Evolutionary conservation across 1,140 invertebrate species (phyloP).

Genomic region (Drosophila varians): DNA sequence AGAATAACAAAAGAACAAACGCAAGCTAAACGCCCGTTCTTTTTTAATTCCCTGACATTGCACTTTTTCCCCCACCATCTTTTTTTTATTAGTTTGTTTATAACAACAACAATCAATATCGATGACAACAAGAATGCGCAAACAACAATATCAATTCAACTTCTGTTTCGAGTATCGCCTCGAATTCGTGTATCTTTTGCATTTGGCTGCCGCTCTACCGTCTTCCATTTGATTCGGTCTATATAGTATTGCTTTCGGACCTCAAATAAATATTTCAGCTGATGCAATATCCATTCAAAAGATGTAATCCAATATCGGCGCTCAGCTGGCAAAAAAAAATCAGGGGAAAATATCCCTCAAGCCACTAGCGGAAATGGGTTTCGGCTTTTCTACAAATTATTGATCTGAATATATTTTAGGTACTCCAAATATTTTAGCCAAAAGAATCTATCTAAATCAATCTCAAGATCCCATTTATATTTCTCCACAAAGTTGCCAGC

Average conservation of each 20-base stretch:
- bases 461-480: constrained; percentile 4
- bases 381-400: no score
- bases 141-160: constrained; percentile 28
- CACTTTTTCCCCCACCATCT: constrained; percentile 34
- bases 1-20: constrained; percentile 26
- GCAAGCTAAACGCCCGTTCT: constrained; percentile 14
- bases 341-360: neutral
- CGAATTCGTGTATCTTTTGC: constrained; percentile 15
- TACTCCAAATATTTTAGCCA: no score
- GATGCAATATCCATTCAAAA: constrained; percentile 51
- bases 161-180: constrained; percentile 35
- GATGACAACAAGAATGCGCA: constrained; percentile 10
- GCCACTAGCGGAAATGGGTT: neutral
- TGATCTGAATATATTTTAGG: no score
- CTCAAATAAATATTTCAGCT: constrained; percentile 18
- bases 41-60: constrained; percentile 46
- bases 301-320: constrained; percentile 29
- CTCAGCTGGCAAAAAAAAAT: constrained; percentile 8
- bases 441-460: neutral
- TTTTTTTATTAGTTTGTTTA: constrained; percentile 67
- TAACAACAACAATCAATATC: constrained; percentile 31
- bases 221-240: constrained; percentile 2
- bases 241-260: neutral
- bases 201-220: constrained; percentile 2
- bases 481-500: neutral